Conservation (phyloP, 2,888 invertebrate genomes). For the Chloromyia formosa region DNA sequence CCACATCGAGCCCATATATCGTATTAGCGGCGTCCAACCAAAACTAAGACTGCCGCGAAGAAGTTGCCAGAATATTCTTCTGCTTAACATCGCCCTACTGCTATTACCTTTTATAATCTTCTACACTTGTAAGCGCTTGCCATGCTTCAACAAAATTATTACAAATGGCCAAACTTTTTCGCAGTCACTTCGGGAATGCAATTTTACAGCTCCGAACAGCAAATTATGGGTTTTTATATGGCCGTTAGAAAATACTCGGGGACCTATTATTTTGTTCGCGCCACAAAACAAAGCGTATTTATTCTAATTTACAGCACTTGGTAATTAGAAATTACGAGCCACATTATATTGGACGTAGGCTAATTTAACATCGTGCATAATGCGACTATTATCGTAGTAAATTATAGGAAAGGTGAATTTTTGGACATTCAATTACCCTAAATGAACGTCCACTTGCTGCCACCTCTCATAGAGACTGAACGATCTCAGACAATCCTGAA, state of each 20-base stretch:
- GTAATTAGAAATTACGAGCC: slow-evolving; percentile 35
- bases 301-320: slow-evolving; percentile 22
- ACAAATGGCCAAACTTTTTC: slow-evolving; percentile 37
- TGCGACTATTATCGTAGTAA: neutral
- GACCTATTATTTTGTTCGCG: slow-evolving; percentile 20
- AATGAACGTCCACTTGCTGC: neutral
- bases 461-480: no score
- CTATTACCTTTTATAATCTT: slow-evolving; percentile 31
- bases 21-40: no score
- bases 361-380: slow-evolving; percentile 21
- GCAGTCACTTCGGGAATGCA: slow-evolving; percentile 26
- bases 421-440: slow-evolving; percentile 30
- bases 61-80: no score
- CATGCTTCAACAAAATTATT: slow-evolving; percentile 22
- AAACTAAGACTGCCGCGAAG: no score
- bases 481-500: neutral
- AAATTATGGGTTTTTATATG: slow-evolving; percentile 21
- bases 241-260: slow-evolving; percentile 22
- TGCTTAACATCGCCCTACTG: no score
- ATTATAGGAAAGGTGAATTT: slow-evolving; percentile 3
- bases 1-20: no score
- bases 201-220: slow-evolving; percentile 8
- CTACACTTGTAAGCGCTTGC: slow-evolving; percentile 10
- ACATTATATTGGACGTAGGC: slow-evolving; percentile 20
- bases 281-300: slow-evolving; percentile 31